A percentile compares a stretch with the other conserved stretches of the same genome.
Conservation (phyloP, 23 tunicate genomes). For the Trididemnum miniatum region DNA sequence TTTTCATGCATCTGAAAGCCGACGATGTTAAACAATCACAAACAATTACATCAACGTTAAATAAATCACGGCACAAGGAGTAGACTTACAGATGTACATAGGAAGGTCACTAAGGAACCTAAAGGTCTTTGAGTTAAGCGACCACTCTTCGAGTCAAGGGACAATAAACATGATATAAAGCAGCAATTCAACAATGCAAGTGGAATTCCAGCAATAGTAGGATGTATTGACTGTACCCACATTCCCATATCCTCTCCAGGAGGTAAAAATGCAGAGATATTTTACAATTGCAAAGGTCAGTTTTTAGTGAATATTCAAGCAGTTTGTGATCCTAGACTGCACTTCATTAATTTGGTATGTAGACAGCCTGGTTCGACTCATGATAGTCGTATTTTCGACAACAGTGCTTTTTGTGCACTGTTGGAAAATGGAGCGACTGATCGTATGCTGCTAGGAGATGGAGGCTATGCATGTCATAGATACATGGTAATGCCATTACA, state of each 20-base stretch:
- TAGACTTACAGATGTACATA: no score
- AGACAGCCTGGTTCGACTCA: constrained; percentile 66
- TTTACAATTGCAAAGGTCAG: constrained; percentile 35
- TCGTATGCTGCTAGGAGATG: constrained; percentile 46
- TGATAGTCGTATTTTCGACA: constrained; percentile 48
- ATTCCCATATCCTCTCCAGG: constrained; percentile 35
- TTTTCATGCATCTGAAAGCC: no score
- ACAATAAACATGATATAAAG: neutral
- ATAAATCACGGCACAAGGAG: no score
- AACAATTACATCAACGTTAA: no score
- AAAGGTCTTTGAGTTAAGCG: no score
- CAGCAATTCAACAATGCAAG: neutral
- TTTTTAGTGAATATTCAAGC: constrained; percentile 68
- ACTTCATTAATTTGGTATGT: constrained; percentile 42
- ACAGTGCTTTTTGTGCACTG: constrained; percentile 18
- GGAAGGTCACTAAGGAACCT: no score
- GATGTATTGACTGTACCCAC: constrained; percentile 37
- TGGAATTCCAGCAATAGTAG: constrained; percentile 14
- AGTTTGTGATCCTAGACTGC: constrained; percentile 36
- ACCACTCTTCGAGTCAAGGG: no score
- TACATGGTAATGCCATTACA: constrained; percentile 60
- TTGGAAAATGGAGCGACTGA: constrained; percentile 34
- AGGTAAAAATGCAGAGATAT: constrained; percentile 20
- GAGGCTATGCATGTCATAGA: constrained; percentile 41
- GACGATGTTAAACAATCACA: no score